These are phyloP conservation scores for Blastobasis adustella DNA, from an alignment of 2,888 invertebrate species.

Conservation along the genomic window DNA sequence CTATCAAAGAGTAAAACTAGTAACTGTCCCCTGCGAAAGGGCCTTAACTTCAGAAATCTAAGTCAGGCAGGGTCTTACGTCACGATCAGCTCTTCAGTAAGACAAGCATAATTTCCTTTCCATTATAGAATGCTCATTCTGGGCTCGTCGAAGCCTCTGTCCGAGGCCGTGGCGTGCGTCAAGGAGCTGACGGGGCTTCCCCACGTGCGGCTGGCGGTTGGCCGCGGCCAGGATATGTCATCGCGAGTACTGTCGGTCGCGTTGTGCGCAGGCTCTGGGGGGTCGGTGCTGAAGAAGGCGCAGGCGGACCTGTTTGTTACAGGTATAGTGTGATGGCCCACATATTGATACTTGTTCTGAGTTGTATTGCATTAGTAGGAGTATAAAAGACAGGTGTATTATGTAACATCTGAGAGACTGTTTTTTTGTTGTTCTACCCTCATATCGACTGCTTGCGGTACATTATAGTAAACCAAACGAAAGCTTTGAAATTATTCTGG, in stretches of 20 bases:
- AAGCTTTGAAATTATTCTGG: too few species aligned
- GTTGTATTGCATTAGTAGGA: too few species aligned
- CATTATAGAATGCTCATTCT: slow-evolving; percentile 45
- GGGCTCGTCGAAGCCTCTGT: slow-evolving; percentile 48
- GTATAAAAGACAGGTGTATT: too few species aligned
- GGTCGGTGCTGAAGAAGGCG: slow-evolving; percentile 81
- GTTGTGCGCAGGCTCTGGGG: slow-evolving; percentile 93
- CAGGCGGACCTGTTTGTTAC: slow-evolving; percentile 89
- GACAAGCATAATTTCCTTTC: neutral
- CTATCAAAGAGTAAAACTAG: too few species aligned
- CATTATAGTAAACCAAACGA: too few species aligned
- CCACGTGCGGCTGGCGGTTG: slow-evolving; percentile 84
- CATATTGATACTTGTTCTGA: neutral
- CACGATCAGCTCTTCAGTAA: too few species aligned
- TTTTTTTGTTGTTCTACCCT: too few species aligned
- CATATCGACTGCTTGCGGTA: too few species aligned
- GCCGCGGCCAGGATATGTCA: slow-evolving; percentile 48
- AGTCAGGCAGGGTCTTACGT: too few species aligned
- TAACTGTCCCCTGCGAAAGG: too few species aligned
- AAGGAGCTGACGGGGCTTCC: slow-evolving; percentile 81
- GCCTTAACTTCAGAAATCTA: too few species aligned
- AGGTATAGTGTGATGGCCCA: slow-evolving; percentile 44
- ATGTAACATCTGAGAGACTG: too few species aligned
- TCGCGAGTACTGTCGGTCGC: slow-evolving; percentile 79
- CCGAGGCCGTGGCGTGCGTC: slow-evolving; percentile 77